These are phyloP conservation scores for Premnoplex brunnescens DNA, from an alignment of 2,797 vertebrate genomes.

Conservation along the genomic window DNA sequence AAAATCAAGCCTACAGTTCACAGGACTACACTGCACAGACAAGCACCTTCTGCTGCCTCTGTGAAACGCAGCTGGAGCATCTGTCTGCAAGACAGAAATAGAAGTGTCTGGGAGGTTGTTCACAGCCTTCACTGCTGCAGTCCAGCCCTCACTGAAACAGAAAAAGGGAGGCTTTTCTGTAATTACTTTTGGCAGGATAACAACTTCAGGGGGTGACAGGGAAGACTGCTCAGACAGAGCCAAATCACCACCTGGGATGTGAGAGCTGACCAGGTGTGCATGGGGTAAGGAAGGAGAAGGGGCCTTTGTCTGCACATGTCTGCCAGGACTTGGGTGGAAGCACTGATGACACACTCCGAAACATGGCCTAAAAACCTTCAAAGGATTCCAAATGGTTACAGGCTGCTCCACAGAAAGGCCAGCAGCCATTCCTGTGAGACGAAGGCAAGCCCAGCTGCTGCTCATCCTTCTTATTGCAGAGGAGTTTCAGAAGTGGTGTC, in stretches of 20 bases:
- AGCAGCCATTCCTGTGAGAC: neutral
- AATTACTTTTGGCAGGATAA: neutral
- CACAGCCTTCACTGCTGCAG: neutral
- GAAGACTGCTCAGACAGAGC: neutral
- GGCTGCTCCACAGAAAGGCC: neutral
- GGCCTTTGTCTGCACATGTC: accelerated
- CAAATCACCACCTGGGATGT: too few relatives aligned
- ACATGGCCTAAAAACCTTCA: neutral
- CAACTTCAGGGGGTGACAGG: neutral
- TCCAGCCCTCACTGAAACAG: neutral
- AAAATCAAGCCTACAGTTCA: neutral
- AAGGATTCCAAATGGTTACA: neutral
- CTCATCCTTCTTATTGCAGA: neutral
- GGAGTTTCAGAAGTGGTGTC: constrained; percentile 11
- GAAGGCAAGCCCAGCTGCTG: neutral
- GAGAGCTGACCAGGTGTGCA: neutral
- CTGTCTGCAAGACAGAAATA: neutral
- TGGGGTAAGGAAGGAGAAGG: accelerated
- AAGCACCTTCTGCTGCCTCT: neutral
- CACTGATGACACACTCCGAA: neutral
- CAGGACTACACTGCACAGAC: neutral
- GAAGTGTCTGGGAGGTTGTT: neutral
- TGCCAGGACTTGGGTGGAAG: neutral
- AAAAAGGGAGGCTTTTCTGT: neutral
- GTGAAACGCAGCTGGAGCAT: neutral